Conservation (phyloP, 1,140 invertebrate species). For the Telenomus remus region DNA sequence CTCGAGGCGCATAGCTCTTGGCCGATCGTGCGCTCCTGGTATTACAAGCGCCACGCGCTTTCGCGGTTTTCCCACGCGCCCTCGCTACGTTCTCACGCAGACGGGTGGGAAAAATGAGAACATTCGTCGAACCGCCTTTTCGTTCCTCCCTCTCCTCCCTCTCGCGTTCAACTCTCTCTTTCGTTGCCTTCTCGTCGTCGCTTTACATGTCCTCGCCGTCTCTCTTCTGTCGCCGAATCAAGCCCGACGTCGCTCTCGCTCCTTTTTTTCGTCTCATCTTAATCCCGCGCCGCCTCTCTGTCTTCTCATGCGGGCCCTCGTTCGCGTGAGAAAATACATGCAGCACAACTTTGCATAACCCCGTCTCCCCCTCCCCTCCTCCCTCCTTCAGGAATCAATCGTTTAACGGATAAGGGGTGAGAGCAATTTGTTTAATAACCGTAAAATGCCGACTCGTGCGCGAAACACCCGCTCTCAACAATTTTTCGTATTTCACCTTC, state of each 20-base stretch:
- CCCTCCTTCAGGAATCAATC: conserved; percentile 10
- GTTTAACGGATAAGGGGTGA: conserved; percentile 24
- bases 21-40: conserved; percentile 65
- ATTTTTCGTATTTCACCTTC: conserved; percentile 4
- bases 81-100: conserved; percentile 71
- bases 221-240: conserved; percentile 6
- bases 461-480: conserved; percentile 11
- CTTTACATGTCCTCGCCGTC: conserved; percentile 26
- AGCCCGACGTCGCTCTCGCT: conserved; percentile 10
- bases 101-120: conserved; percentile 56
- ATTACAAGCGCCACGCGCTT: conserved; percentile 72
- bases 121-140: conserved; percentile 50
- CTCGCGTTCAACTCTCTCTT: conserved; percentile 13
- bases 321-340: conserved; percentile 29
- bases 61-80: conserved; percentile 74
- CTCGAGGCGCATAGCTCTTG: conserved; percentile 39
- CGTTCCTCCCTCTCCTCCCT: conserved; percentile 21
- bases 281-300: conserved; percentile 3
- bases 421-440: conserved; percentile 34
- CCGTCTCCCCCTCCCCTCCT: not conserved
- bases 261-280: conserved; percentile 29
- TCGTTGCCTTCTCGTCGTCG: conserved; percentile 19
- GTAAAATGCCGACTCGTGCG: conserved; percentile 8
- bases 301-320: conserved; percentile 7
- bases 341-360: conserved; percentile 26